Conservation (phyloP, 2,113 vertebrate genomes). For the Takifugu flavidus region DNA sequence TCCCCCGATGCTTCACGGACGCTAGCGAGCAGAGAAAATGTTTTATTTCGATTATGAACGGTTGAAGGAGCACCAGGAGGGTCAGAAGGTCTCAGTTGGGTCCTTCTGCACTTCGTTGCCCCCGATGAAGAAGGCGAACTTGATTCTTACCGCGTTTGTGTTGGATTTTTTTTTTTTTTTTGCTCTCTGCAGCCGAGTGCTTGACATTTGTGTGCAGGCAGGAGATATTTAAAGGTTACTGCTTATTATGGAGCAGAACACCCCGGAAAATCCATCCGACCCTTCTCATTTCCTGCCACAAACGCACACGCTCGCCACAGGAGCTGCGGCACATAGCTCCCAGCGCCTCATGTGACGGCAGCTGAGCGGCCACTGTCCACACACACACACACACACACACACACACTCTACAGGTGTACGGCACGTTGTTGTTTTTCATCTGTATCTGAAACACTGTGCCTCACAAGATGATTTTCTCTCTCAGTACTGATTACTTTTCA, state of each 20-base stretch:
- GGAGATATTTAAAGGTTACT: not conserved
- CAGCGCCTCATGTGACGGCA: conserved; percentile 41
- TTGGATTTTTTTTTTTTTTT: not conserved
- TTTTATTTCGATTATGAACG: no score
- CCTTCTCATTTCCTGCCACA: conserved; percentile 19
- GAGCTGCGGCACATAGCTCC: conserved; percentile 14
- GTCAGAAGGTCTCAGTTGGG: no score
- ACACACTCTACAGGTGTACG: no score
- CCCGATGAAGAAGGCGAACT: not conserved
- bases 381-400: conserved; percentile 7
- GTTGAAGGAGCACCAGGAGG: no score
- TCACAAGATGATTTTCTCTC: no score
- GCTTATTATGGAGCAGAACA: not conserved
- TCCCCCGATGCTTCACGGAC: not conserved
- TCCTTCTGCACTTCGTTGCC: no score
- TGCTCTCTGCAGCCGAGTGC: not conserved
- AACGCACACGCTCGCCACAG: not conserved
- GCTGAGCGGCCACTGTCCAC: conserved; percentile 47
- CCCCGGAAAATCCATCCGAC: conserved; percentile 10
- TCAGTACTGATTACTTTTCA: no score
- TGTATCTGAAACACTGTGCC: no score
- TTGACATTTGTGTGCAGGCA: not conserved
- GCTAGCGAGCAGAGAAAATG: not conserved
- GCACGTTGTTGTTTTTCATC: no score
- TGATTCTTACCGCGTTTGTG: not conserved